Evolutionary conservation across 2,113 vertebrate genomes (phyloP).

Genomic region (Fulmarus glacialis): DNA sequence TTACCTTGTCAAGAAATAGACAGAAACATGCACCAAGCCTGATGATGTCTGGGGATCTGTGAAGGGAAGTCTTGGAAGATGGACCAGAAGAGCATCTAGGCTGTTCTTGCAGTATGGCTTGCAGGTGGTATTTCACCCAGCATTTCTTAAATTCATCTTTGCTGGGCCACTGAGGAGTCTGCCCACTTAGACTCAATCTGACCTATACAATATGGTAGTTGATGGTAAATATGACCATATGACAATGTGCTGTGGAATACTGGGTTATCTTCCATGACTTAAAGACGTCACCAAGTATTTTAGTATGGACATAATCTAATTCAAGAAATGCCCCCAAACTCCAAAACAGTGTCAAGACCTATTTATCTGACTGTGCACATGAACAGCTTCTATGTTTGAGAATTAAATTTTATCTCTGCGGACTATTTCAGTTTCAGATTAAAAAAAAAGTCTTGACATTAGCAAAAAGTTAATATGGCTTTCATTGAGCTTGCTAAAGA

Average conservation of each 20-base stretch:
- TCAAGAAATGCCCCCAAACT: background rate
- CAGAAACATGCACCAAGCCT: background rate
- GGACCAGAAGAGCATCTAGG: background rate
- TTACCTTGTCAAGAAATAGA: background rate
- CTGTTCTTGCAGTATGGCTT: background rate
- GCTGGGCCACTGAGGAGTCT: background rate
- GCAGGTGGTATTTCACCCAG: background rate
- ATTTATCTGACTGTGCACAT: background rate
- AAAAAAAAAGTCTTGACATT: background rate
- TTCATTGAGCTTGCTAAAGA: background rate
- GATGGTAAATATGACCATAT: background rate
- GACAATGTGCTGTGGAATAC: background rate
- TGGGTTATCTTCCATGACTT: background rate
- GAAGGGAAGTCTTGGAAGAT: background rate
- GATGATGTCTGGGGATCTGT: background rate
- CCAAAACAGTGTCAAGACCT: background rate
- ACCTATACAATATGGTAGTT: background rate
- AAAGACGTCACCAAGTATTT: background rate
- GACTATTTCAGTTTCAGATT: background rate
- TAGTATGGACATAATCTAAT: background rate
- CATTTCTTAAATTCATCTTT: background rate
- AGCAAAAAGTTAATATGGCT: background rate
- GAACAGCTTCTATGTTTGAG: background rate
- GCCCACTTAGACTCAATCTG: background rate
- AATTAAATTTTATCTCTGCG: background rate